phyloP scores from a whole-genome alignment of 2,888 invertebrate genomes.

The Tholera decimalis region DNA sequence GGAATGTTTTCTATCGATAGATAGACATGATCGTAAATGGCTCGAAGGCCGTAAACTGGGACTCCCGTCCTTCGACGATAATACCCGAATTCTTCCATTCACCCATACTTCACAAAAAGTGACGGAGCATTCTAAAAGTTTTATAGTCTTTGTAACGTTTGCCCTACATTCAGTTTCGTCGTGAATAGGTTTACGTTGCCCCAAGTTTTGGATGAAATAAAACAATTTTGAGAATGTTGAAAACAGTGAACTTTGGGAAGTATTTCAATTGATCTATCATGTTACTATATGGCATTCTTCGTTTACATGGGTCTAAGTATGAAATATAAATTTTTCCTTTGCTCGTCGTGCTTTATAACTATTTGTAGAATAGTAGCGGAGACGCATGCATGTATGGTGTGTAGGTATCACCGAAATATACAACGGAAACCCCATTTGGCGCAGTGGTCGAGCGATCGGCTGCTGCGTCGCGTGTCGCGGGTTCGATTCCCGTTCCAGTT shows the following conservation, averaged over 20 bases:
- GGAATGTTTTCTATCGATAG: slow-evolving; percentile 59
- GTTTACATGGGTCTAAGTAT: no score
- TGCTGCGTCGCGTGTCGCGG: no score
- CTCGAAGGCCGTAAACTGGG: slow-evolving; percentile 59
- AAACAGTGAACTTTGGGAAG: background rate
- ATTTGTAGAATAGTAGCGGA: no score
- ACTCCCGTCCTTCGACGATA: slow-evolving; percentile 42
- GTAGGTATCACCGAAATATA: no score
- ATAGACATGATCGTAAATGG: slow-evolving; percentile 65
- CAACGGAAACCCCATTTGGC: no score
- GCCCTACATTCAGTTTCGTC: slow-evolving; percentile 6
- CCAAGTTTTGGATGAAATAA: background rate
- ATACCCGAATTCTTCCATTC: slow-evolving; percentile 64
- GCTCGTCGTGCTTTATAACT: no score
- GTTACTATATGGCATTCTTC: background rate
- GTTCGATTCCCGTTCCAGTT: no score
- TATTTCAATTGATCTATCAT: background rate
- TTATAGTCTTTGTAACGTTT: slow-evolving; percentile 48
- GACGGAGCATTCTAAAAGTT: slow-evolving; percentile 49
- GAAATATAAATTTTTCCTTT: no score
- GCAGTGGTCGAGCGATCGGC: no score
- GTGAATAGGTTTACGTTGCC: slow-evolving; percentile 3
- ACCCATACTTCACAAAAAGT: slow-evolving; percentile 56
- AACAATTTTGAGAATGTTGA: background rate
- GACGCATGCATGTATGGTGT: no score